phyloP scores from a whole-genome alignment of 2,797 vertebrate species.

The Cygnus olor region DNA sequence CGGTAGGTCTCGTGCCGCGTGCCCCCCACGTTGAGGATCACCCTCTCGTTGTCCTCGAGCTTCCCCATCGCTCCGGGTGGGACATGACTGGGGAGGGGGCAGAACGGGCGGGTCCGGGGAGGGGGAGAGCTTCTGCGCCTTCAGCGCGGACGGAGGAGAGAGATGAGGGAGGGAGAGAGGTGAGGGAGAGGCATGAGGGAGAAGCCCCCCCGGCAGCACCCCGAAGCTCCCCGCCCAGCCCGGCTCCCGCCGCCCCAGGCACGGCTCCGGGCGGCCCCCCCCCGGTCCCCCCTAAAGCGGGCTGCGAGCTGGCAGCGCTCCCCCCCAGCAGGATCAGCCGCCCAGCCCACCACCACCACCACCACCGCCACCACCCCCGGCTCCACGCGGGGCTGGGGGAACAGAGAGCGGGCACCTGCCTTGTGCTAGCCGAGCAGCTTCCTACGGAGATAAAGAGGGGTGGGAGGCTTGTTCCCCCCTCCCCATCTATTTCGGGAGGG shows the following conservation, averaged over 20 bases:
- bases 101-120: background rate
- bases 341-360: background rate
- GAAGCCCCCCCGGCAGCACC: background rate
- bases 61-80: conserved; percentile 93
- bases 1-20: conserved; percentile 95
- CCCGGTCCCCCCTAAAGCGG: background rate
- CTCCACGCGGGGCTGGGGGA: conserved; percentile 50
- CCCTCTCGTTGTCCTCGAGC: conserved; percentile 95
- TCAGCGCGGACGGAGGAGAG: background rate
- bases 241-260: background rate
- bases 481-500: background rate
- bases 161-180: background rate
- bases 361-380: conserved; percentile 49
- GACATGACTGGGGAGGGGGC: conserved; percentile 86
- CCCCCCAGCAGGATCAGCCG: background rate
- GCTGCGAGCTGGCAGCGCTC: background rate
- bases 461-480: background rate
- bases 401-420: conserved; percentile 22
- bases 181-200: background rate
- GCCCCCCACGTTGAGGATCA: conserved; percentile 97
- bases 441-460: background rate
- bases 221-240: background rate
- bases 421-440: background rate
- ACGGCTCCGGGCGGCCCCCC: background rate
- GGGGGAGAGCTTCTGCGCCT: background rate